Evolutionary conservation across 2,888 invertebrate species (phyloP), one percentile per base, ranked within the genome.

Genomic region (Chirona hameri): DNA sequence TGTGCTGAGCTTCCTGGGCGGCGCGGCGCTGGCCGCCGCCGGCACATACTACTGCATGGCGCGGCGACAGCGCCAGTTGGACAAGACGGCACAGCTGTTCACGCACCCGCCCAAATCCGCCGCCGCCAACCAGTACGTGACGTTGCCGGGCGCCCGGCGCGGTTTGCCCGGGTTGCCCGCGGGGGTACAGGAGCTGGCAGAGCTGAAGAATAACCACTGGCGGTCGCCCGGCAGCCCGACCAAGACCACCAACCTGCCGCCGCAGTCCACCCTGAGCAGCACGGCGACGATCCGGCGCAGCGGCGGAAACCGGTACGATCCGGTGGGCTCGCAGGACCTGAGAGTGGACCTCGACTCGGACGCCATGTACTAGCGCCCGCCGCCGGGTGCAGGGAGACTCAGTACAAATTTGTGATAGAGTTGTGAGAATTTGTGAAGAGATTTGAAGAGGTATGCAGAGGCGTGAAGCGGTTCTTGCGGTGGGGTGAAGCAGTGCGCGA

Each of bases 371-470:
- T 76, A 72, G 46, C 18, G 76, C 10, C 46, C 5, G 24, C 5
- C 1, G 24, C 24, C 39, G 31, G 24, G 9, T 7, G 24, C 52
- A 7, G 9, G 7, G 9, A 52, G 52, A 39, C 76, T 72, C 31
- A 76, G 76, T 76, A 76, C 76, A 76, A 76, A 76, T 24, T 9
- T 76, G 76, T 76, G 76, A 76, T 76, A 39, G 15, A 4, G 3
- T 69, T 27, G 69, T 14, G 69, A 29, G 60, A 27, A 27, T 7
- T 27, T 65, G 24, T n/a, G 65, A 27, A 27, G 65, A 65, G 18
- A 12, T 52, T 4, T 52, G 52, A 15, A 18, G 52, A 15, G 18
- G 52, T 52, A 12, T 15, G 15, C 5, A 52, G 12, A 15, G 52
- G 12, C 12, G 52, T 52, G 52, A 52, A 52, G 52, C 52, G 15